Conservation (phyloP, 2,888 invertebrate species). For the Drosophila prostipennis region DNA sequence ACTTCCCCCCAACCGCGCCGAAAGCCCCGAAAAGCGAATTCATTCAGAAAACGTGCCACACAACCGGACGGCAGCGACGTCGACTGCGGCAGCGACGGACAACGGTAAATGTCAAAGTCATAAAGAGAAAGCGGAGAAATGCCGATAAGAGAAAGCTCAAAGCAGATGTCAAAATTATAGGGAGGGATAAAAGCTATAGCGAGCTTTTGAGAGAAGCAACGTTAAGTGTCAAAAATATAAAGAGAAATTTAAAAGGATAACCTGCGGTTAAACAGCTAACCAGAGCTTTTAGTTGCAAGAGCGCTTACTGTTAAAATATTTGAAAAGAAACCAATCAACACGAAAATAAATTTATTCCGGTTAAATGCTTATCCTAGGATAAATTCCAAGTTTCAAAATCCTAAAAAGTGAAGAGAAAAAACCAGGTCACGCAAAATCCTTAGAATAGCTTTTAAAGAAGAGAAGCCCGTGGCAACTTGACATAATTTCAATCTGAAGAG, state of each 20-base stretch:
- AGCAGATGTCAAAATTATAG: conserved; percentile 18
- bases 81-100: conserved; percentile 15
- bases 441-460: neutral
- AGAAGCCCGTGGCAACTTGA: neutral
- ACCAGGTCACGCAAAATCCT: neutral
- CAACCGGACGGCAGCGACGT: conserved; percentile 60
- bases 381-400: too few species aligned
- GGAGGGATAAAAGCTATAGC: conserved; percentile 2
- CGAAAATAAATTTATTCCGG: too few species aligned
- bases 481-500: neutral
- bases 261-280: neutral
- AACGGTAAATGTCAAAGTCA: conserved; percentile 74
- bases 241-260: neutral
- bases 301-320: neutral
- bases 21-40: conserved; percentile 57
- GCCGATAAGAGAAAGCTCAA: conserved; percentile 28
- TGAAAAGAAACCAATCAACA: neutral
- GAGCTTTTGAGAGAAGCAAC: neutral
- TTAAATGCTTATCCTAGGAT: too few species aligned
- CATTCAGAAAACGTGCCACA: conserved; percentile 77
- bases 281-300: neutral
- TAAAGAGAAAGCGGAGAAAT: conserved; percentile 51
- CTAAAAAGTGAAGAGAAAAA: neutral
- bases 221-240: conserved; percentile 8
- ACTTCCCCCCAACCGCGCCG: conserved; percentile 34